Evolutionary conservation across 2,888 invertebrate genomes (phyloP).

Genomic region (Andrena chrysosceles): DNA sequence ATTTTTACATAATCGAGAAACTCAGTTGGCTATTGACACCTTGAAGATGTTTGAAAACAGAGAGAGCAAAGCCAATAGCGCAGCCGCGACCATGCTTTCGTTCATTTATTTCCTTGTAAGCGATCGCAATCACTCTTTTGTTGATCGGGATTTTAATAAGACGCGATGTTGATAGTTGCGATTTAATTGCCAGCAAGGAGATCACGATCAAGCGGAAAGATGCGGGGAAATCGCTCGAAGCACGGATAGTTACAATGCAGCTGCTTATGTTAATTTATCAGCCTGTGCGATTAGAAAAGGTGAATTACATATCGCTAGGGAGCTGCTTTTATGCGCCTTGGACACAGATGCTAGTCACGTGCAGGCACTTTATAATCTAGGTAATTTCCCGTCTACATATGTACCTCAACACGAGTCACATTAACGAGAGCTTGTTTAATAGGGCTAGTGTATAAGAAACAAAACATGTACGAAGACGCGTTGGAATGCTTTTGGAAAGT

Average conservation of each 20-base stretch:
- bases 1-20: slow-evolving; percentile 92
- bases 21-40: slow-evolving; percentile 92
- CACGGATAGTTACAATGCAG: slow-evolving; percentile 91
- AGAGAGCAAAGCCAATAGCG: slow-evolving; percentile 92
- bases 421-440: slow-evolving; percentile 29
- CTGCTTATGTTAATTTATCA: slow-evolving; percentile 94
- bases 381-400: slow-evolving; percentile 81
- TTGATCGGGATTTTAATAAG: neutral
- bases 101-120: slow-evolving; percentile 93
- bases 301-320: slow-evolving; percentile 90
- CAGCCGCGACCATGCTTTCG: slow-evolving; percentile 94
- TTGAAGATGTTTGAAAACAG: slow-evolving; percentile 94
- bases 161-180: neutral
- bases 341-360: slow-evolving; percentile 93
- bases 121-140: slow-evolving; percentile 25
- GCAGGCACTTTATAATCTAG: slow-evolving; percentile 94
- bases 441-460: slow-evolving; percentile 90
- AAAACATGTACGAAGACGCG: slow-evolving; percentile 90
- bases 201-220: slow-evolving; percentile 91
- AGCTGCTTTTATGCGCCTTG: slow-evolving; percentile 91
- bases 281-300: slow-evolving; percentile 91
- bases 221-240: slow-evolving; percentile 91
- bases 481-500: slow-evolving; percentile 93
- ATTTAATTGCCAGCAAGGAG: slow-evolving; percentile 88
- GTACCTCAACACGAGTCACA: neutral